phyloP scores from a whole-genome alignment of 1,140 invertebrate species.

The Drosophila saltans region DNA sequence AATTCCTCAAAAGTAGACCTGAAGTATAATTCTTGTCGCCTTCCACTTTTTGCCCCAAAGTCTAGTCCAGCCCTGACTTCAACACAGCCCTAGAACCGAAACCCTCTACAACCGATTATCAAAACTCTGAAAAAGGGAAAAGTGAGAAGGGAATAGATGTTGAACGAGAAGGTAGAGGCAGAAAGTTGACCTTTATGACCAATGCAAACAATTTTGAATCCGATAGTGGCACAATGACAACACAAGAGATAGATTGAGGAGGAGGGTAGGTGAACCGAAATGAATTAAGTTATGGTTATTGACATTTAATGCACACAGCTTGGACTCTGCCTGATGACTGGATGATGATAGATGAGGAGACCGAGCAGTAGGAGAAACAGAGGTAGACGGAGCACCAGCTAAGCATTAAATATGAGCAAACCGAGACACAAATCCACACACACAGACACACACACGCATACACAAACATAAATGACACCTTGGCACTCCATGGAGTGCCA shows the following conservation, averaged over 20 bases:
- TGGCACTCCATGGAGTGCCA: background rate
- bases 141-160: background rate
- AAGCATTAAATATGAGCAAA: slow-evolving; percentile 58
- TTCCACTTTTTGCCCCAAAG: too few species aligned
- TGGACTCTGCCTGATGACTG: slow-evolving; percentile 20
- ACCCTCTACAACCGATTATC: slow-evolving; percentile 3
- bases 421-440: slow-evolving; percentile 21
- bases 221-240: slow-evolving; percentile 50
- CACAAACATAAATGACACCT: slow-evolving; percentile 18
- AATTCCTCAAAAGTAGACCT: too few species aligned
- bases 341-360: slow-evolving; percentile 43
- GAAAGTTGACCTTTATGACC: slow-evolving; percentile 38
- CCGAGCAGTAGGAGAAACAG: slow-evolving; percentile 5
- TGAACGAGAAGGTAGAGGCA: background rate
- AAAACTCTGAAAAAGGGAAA: background rate
- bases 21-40: too few species aligned
- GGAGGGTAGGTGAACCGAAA: slow-evolving; percentile 29
- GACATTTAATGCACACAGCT: slow-evolving; percentile 63
- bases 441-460: background rate
- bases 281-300: slow-evolving; percentile 66
- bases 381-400: slow-evolving; percentile 31
- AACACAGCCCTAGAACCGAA: background rate
- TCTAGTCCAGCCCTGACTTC: background rate
- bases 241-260: slow-evolving; percentile 12
- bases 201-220: slow-evolving; percentile 45